These are phyloP conservation scores for Platysteira castanea DNA, from an alignment of 2,113 vertebrate genomes.

Conservation along the genomic window DNA sequence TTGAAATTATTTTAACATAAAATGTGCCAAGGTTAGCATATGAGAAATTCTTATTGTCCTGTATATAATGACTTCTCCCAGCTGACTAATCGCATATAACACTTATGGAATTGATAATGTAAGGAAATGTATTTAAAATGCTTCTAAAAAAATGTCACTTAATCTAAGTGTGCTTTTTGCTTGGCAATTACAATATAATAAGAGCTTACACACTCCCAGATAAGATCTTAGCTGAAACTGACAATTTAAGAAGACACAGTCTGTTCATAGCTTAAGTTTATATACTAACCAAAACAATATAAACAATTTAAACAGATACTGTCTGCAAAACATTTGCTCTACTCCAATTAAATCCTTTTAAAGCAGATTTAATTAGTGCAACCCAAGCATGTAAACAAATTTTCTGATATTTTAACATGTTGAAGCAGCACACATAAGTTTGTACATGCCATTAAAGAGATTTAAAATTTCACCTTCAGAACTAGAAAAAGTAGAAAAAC, in stretches of 20 bases:
- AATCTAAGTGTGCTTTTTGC: not conserved
- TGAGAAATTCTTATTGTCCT: not conserved
- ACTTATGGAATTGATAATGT: not conserved
- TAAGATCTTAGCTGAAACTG: not conserved
- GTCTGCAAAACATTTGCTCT: not conserved
- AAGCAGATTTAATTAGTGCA: not conserved
- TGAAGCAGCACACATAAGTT: not conserved
- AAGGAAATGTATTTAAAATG: not conserved
- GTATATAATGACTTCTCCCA: not conserved
- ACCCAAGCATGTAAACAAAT: not conserved
- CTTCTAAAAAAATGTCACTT: not conserved
- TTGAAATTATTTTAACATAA: not conserved
- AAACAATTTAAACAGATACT: not conserved
- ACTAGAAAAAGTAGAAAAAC: not conserved
- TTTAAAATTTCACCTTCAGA: not conserved
- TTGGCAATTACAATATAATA: not conserved
- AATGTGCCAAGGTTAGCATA: not conserved
- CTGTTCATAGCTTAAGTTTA: not conserved
- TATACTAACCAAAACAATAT: not conserved
- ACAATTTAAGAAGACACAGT: not conserved
- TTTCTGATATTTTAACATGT: not conserved
- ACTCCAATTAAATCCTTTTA: not conserved
- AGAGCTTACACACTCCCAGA: not conserved
- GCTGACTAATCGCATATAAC: not conserved
- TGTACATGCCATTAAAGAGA: not conserved